Evolutionary conservation across 2,113 vertebrate species (phyloP).

Genomic region (Microtus pennsylvanicus): DNA sequence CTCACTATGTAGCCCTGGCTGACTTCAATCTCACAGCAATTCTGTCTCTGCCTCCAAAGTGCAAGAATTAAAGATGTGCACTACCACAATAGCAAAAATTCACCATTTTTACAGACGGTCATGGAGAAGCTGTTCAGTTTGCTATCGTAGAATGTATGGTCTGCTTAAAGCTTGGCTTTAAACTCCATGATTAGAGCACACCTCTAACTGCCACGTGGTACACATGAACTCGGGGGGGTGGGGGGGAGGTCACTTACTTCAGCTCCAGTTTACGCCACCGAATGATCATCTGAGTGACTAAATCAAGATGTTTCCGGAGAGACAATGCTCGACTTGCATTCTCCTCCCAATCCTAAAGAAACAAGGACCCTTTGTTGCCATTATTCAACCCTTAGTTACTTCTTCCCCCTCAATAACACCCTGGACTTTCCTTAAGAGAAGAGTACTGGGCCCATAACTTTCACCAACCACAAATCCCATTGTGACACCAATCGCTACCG

Average conservation of each 20-base stretch:
- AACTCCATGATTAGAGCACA: neutral
- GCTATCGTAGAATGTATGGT: neutral
- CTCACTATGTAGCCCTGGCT: neutral
- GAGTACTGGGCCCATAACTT: neutral
- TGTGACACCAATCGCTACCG: neutral
- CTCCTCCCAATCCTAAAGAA: slow-evolving; percentile 96
- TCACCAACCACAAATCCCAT: neutral
- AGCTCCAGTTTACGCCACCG: slow-evolving; percentile 97
- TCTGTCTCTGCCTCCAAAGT: neutral
- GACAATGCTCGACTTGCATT: slow-evolving; percentile 94
- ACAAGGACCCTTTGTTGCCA: neutral
- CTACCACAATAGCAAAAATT: neutral
- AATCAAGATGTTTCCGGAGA: slow-evolving; percentile 92
- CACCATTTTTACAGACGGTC: neutral
- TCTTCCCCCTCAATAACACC: neutral
- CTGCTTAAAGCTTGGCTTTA: slow-evolving; percentile 7
- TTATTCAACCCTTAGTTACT: neutral
- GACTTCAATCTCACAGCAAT: too few species aligned
- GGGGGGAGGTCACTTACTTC: slow-evolving; percentile 86
- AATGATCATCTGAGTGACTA: slow-evolving; percentile 94
- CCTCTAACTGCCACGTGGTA: neutral
- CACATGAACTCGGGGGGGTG: neutral
- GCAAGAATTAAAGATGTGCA: neutral
- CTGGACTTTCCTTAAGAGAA: neutral
- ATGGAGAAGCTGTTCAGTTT: neutral